Evolutionary conservation across 2,797 vertebrate species (phyloP).

Genomic region (Nyctalus aviator): DNA sequence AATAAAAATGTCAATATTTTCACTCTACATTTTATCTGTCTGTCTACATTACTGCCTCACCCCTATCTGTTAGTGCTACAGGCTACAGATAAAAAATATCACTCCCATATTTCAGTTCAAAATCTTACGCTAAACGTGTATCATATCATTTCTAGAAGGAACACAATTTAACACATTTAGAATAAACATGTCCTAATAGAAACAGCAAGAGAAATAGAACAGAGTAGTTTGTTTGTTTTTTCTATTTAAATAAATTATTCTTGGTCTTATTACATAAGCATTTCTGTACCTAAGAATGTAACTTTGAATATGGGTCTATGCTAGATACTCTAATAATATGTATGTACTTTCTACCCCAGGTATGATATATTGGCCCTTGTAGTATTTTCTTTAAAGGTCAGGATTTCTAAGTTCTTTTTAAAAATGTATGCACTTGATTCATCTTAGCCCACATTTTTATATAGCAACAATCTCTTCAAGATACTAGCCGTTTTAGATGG

Average conservation of each 20-base stretch:
- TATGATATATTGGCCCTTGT: not conserved
- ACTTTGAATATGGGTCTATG: not conserved
- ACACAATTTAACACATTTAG: conserved; percentile 58
- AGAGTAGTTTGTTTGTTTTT: not conserved
- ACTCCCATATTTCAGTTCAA: conserved; percentile 66
- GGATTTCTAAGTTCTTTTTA: not conserved
- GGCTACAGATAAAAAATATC: conserved; percentile 61
- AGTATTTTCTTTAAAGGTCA: not conserved
- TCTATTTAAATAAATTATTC: conserved; percentile 22
- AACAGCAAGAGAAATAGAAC: conserved; percentile 35
- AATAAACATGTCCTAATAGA: conserved; percentile 52
- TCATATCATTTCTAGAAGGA: conserved; percentile 49
- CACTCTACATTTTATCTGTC: conserved; percentile 69
- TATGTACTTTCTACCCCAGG: not conserved
- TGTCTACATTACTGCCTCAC: conserved; percentile 61
- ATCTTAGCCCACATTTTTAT: not conserved
- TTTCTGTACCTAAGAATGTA: conserved; percentile 43
- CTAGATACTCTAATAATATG: not conserved
- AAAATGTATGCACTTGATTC: not conserved
- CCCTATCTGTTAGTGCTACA: conserved; percentile 55
- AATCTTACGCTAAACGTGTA: conserved; percentile 46
- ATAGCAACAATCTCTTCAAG: not conserved
- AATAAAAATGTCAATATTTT: conserved; percentile 72
- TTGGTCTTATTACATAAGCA: not conserved
- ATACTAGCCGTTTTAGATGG: not conserved